Evolutionary conservation across 2,797 vertebrate genomes (phyloP).

Genomic region (Bradypus variegatus): DNA sequence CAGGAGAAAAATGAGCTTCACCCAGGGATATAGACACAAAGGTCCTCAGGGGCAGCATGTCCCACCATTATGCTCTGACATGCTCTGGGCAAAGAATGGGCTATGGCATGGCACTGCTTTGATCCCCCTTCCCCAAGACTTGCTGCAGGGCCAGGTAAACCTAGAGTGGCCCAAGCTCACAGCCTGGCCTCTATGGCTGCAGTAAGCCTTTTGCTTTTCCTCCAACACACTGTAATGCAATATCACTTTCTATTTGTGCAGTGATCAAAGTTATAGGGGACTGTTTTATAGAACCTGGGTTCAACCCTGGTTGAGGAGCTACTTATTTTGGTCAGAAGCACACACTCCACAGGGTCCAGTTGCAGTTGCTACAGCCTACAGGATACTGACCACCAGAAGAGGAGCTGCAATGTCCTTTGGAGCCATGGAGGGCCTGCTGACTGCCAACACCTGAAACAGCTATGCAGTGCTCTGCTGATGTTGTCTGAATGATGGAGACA

Average conservation of each 20-base stretch:
- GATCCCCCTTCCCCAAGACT: not conserved
- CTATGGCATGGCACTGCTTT: not conserved
- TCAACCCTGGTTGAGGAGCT: not conserved
- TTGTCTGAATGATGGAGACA: not conserved
- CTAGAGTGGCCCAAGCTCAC: not conserved
- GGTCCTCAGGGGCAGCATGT: not conserved
- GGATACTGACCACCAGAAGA: not conserved
- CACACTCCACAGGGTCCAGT: not conserved
- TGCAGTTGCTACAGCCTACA: not conserved
- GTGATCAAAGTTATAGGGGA: not conserved
- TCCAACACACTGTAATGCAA: not conserved
- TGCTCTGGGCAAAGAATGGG: not conserved
- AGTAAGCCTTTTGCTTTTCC: not conserved
- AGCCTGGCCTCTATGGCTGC: not conserved
- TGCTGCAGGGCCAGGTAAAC: not conserved
- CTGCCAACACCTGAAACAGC: not conserved
- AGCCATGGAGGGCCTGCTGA: not conserved
- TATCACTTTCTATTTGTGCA: not conserved
- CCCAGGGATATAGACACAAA: accelerated
- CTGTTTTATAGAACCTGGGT: not conserved
- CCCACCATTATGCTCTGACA: not conserved
- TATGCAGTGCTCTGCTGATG: not conserved
- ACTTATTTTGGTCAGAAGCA: not conserved
- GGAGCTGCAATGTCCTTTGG: not conserved
- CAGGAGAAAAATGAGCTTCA: not conserved